Conservation (phyloP, 2,113 vertebrate genomes). For the Hassar affinis region DNA sequence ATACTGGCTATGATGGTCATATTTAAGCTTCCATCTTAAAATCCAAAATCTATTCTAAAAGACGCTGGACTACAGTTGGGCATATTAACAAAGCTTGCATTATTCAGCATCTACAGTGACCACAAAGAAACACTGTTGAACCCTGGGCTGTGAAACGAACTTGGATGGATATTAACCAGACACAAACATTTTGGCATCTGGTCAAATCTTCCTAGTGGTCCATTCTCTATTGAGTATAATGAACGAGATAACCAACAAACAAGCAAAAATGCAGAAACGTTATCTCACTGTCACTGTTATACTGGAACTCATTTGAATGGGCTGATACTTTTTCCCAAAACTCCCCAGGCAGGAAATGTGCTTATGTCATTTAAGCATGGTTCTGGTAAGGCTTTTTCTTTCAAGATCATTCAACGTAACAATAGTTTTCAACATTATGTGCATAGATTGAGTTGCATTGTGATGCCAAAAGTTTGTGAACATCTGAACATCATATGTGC, state of each 20-base stretch:
- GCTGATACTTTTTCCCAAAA: constrained; percentile 25
- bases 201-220: constrained; percentile 9
- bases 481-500: not conserved
- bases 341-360: constrained; percentile 42
- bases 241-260: constrained; percentile 6
- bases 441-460: not conserved
- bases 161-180: constrained; percentile 13
- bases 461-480: not conserved
- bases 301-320: constrained; percentile 24
- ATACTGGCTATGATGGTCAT: no score
- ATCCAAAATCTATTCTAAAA: not conserved
- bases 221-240: not conserved
- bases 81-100: constrained; percentile 23
- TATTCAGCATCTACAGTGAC: constrained; percentile 4
- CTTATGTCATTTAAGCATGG: constrained; percentile 17
- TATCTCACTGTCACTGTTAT: no score
- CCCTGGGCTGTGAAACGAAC: constrained; percentile 17
- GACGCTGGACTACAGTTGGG: not conserved
- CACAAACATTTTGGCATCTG: constrained; percentile 29
- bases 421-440: not conserved
- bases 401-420: not conserved
- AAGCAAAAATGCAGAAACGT: constrained; percentile 35
- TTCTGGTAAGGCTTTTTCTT: no score
- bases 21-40: not conserved
- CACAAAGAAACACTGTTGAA: constrained; percentile 27